Base-by-base conservation (phyloP, 92 coral and sea anemone species). In the Zoanthus sociatus region DNA sequence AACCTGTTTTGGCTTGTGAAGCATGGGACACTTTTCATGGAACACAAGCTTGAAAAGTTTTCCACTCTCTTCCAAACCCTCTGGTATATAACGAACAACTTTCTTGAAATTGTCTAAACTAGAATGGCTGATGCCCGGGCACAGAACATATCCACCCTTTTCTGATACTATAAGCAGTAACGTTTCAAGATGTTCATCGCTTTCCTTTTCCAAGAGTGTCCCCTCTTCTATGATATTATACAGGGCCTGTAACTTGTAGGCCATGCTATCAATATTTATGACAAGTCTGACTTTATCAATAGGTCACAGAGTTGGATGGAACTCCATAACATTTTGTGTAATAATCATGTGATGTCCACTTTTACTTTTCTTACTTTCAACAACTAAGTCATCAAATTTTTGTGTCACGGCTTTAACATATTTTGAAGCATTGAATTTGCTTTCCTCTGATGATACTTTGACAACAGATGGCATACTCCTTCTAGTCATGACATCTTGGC, bases 171-270 rank as follows among this genome's bases (percentile, higher is more conserved):
- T 73, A 32, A 73, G 78, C 58, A 73, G n/a, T 73, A 73, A 73
- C 44, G 32, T 73, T 73, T 73, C 78, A 16, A 73, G 26, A 14
- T 73, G 13, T 73, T 73, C 78, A 73, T 73, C 55, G 30, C 30
- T 73, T 73, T 73, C 78, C 78, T 73, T 73, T 73, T 73, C 31
- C 78, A 73, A 73, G 78, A 73, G 78, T 73, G 78, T 44, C 78
- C 78, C 58, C 78, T 73, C 78, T 73, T 73, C 78, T 73, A 44
- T 73, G 78, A 11, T 73, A 73, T 73, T 13, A 73, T 73, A 73
- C 78, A 73, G 55, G 53, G 78, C 78, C 78, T 73, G 78, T 56
- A 73, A 73, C 78, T 73, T 73, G 17, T 3, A 73, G 45, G 53
- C 78, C 78, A 37, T 44, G 56, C 31, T 73, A 17, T n/a, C 58